Evolutionary conservation across 2,888 invertebrate genomes (phyloP).

Genomic region (Tricholauxania praeusta): DNA sequence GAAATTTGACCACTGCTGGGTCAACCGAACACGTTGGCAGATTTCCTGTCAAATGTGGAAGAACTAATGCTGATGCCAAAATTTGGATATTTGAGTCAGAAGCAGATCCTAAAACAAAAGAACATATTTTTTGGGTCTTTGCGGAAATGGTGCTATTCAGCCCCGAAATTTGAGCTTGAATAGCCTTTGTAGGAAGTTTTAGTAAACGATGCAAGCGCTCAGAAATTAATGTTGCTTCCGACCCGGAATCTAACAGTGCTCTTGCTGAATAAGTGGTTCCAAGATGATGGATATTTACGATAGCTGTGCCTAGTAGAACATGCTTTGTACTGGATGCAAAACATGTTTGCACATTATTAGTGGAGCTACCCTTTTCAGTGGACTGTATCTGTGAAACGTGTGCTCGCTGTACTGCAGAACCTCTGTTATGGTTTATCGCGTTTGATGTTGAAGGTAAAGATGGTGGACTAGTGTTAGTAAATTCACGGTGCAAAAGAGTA

Average conservation of each 20-base stretch:
- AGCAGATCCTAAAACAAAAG: constrained; percentile 7
- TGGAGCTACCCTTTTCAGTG: background rate
- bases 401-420: background rate
- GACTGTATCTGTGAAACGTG: constrained; percentile 14
- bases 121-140: constrained; percentile 4
- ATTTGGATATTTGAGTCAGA: background rate
- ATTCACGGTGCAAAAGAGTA: constrained; percentile 27
- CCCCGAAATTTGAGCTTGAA: constrained; percentile 23
- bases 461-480: background rate
- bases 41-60: too few relatives aligned
- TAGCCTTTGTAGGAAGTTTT: constrained; percentile 20
- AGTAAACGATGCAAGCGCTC: constrained; percentile 17
- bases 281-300: constrained; percentile 8
- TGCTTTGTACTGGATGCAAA: constrained; percentile 2
- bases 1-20: too few relatives aligned
- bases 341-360: constrained; percentile 6
- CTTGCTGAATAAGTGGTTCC: constrained; percentile 23
- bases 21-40: too few relatives aligned
- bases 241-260: constrained; percentile 39
- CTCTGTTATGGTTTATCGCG: background rate
- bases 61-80: too few relatives aligned
- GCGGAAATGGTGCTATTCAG: constrained; percentile 28
- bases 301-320: too few relatives aligned
- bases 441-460: background rate
- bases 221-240: constrained; percentile 40